Conservation (phyloP, 1,140 invertebrate genomes). For the Samia ricini region DNA sequence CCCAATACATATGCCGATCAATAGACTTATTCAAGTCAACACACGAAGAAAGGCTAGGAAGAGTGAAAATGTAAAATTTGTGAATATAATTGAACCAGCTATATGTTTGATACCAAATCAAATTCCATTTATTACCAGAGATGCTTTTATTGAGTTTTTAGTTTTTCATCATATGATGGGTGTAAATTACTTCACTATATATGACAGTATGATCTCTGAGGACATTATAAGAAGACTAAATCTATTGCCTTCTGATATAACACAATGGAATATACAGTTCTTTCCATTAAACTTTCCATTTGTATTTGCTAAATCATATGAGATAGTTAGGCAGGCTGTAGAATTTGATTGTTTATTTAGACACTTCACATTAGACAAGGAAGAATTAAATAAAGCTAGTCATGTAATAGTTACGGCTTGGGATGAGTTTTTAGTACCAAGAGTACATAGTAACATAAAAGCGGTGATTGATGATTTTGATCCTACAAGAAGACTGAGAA, state of each 20-base stretch:
- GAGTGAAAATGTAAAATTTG: conserved; percentile 62
- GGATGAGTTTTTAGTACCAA: conserved; percentile 82
- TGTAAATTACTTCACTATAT: conserved; percentile 78
- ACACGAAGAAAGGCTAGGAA: conserved; percentile 54
- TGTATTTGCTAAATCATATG: conserved; percentile 67
- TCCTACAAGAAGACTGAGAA: conserved; percentile 53
- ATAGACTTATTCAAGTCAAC: conserved; percentile 65
- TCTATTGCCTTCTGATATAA: conserved; percentile 74
- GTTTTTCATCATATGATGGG: conserved; percentile 79
- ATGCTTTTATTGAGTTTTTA: conserved; percentile 77
- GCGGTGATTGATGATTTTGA: conserved; percentile 64
- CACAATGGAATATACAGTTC: conserved; percentile 75
- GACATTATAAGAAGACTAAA: conserved; percentile 74
- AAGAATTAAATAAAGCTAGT: conserved; percentile 68
- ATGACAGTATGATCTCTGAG: conserved; percentile 77
- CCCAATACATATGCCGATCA: conserved; percentile 74
- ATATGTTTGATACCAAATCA: conserved; percentile 77
- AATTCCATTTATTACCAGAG: conserved; percentile 70
- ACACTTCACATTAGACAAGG: conserved; percentile 69
- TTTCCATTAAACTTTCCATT: conserved; percentile 78
- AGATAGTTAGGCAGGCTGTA: conserved; percentile 74
- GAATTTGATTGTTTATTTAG: conserved; percentile 82
- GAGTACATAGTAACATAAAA: conserved; percentile 74
- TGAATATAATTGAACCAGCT: conserved; percentile 73
- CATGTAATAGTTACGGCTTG: conserved; percentile 79